Conservation (phyloP, 2,888 invertebrate species). For the Coronaproctus castanopsis region DNA sequence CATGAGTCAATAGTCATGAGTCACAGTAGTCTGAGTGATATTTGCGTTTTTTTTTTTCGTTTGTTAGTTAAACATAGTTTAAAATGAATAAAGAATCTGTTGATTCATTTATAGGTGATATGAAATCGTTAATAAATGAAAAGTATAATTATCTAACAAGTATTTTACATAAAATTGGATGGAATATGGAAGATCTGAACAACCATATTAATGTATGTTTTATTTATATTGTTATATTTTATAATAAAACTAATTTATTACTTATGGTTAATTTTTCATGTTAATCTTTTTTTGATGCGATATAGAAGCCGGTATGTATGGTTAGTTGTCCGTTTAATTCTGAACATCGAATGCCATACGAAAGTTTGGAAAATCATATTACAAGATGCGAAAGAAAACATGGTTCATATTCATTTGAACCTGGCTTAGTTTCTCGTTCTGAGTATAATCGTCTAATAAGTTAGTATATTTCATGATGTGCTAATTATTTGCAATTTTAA, state of each 20-base stretch:
- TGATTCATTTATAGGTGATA: background rate
- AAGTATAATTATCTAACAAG: conserved; percentile 3
- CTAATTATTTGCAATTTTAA: no score
- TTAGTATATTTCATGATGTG: no score
- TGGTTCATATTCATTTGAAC: conserved; percentile 30
- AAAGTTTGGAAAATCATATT: conserved; percentile 28
- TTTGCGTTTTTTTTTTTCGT: no score
- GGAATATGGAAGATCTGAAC: background rate
- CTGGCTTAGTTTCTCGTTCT: no score
- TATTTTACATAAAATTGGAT: conserved; percentile 1
- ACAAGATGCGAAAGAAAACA: conserved; percentile 29
- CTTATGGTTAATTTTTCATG: no score
- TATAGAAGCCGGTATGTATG: background rate
- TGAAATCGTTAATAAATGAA: conserved; percentile 4
- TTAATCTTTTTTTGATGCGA: background rate
- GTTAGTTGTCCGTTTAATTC: conserved; percentile 26
- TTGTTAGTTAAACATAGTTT: no score
- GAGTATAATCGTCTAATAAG: no score
- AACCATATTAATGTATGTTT: background rate
- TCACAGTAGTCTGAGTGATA: no score
- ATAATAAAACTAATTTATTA: no score
- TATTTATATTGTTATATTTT: background rate
- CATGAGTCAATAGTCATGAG: no score
- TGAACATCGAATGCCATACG: conserved; percentile 29
- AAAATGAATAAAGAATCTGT: no score